A percentile compares a stretch with the other conserved stretches of the same genome.
Conservation (phyloP, 2,888 invertebrate species). For the Dryomyza anilis region DNA sequence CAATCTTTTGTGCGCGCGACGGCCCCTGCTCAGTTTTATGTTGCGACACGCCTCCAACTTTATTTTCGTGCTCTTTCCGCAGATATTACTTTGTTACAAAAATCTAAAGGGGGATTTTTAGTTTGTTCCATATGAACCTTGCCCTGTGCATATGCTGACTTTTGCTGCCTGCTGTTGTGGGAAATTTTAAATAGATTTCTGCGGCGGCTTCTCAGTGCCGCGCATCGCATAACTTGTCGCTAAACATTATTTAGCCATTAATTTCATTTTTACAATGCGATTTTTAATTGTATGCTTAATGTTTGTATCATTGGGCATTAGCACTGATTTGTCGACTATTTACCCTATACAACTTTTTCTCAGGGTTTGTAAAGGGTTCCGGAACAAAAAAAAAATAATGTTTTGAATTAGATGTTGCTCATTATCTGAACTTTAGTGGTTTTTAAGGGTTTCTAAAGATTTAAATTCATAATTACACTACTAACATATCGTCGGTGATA, state of each 20-base stretch:
- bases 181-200: slow-evolving; percentile 25
- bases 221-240: slow-evolving; percentile 18
- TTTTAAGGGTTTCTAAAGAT: too few relatives aligned
- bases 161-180: slow-evolving; percentile 15
- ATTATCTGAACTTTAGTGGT: too few relatives aligned
- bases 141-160: slow-evolving; percentile 15
- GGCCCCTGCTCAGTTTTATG: slow-evolving; percentile 48
- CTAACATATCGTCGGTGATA: too few relatives aligned
- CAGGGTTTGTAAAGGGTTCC: too few relatives aligned
- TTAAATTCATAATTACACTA: too few relatives aligned
- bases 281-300: slow-evolving; percentile 15
- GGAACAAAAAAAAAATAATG: too few relatives aligned
- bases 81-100: background rate
- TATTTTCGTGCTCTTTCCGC: slow-evolving; percentile 36
- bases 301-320: slow-evolving; percentile 1
- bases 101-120: background rate
- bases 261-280: slow-evolving; percentile 37
- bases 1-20: slow-evolving; percentile 21
- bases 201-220: slow-evolving; percentile 1
- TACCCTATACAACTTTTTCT: slow-evolving; percentile 21
- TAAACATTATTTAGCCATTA: slow-evolving; percentile 53
- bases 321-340: background rate
- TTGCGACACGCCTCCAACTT: slow-evolving; percentile 55
- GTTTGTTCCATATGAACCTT: background rate
- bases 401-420: too few relatives aligned